Evolutionary conservation across 2,113 vertebrate genomes (phyloP).

Genomic region (Corythornis vintsioides): DNA sequence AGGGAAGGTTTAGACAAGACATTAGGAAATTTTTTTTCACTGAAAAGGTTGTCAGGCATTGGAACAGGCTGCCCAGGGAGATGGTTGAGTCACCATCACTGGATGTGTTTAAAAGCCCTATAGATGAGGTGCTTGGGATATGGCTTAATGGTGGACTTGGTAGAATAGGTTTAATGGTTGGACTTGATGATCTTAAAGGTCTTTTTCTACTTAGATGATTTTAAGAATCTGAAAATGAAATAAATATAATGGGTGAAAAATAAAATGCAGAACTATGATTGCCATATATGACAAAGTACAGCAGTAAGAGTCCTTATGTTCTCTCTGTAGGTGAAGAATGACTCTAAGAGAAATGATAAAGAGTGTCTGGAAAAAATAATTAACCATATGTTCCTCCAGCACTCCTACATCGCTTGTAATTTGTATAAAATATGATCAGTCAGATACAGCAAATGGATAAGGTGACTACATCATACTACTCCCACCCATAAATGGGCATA

Average conservation of each 20-base stretch:
- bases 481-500: background rate
- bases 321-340: constrained; percentile 29
- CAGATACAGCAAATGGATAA: constrained; percentile 11
- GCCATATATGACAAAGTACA: background rate
- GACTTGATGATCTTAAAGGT: too few species aligned
- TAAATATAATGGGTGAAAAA: background rate
- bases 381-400: constrained; percentile 38
- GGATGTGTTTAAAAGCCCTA: too few species aligned
- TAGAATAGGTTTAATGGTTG: too few species aligned
- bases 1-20: too few species aligned
- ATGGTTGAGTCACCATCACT: too few species aligned
- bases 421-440: constrained; percentile 38
- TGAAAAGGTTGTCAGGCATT: too few species aligned
- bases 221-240: background rate
- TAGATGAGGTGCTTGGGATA: too few species aligned
- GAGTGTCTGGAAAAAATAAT: constrained; percentile 36
- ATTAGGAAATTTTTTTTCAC: too few species aligned
- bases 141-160: too few species aligned
- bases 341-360: constrained; percentile 20
- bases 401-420: background rate
- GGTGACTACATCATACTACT: background rate
- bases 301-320: background rate
- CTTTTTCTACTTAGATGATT: too few species aligned
- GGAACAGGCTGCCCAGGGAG: too few species aligned
- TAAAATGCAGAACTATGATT: background rate